Percentiles rank a stretch among this genome's conserved stretches.
phyloP scores from a whole-genome alignment of 23 tunicate species.

The Trididemnum miniatum region DNA sequence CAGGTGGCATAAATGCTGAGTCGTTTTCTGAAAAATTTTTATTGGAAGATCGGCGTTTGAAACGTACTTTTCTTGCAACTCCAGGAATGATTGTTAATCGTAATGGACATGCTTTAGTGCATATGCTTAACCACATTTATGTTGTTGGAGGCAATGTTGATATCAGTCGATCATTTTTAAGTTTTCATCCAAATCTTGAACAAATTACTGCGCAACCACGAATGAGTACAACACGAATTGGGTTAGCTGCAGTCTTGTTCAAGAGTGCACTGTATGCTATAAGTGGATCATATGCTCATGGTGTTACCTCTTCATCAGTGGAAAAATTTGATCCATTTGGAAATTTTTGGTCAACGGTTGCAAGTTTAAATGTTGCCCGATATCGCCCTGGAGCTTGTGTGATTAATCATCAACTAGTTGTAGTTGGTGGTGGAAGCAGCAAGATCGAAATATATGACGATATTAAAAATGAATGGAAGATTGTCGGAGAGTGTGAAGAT shows the following conservation, averaged over 20 bases:
- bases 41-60: too few species aligned
- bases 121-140: neutral
- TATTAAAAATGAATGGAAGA: neutral
- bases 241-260: neutral
- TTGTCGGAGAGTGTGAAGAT: neutral
- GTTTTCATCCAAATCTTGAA: too few species aligned
- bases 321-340: neutral
- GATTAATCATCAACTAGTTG: neutral
- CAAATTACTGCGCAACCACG: too few species aligned
- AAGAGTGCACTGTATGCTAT: neutral
- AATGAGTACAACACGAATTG: too few species aligned
- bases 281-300: neutral
- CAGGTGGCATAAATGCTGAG: neutral
- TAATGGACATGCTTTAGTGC: neutral
- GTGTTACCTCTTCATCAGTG: neutral
- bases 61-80: too few species aligned
- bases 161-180: too few species aligned
- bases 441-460: neutral
- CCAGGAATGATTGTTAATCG: too few species aligned
- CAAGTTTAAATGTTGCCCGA: neutral
- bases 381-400: neutral
- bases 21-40: too few species aligned
- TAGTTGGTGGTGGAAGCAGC: neutral
- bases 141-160: neutral
- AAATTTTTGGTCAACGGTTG: neutral